phyloP scores from a whole-genome alignment of 2,797 vertebrate species.

The Chrysolophus pictus region DNA sequence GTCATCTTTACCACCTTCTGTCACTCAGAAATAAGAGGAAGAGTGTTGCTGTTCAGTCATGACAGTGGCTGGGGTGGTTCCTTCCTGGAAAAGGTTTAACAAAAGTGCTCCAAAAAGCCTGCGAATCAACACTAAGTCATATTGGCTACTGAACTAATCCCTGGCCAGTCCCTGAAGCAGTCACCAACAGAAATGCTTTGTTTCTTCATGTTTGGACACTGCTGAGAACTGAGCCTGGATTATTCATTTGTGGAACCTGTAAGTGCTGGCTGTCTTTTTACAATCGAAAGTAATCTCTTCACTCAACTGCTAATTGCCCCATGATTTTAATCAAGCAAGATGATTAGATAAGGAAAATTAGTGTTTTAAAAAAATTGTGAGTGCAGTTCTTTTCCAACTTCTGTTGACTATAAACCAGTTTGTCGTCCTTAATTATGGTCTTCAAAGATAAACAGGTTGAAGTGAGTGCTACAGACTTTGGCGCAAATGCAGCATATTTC shows the following conservation, averaged over 20 bases:
- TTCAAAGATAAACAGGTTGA: constrained; percentile 58
- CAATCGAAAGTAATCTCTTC: constrained; percentile 41
- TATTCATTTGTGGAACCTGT: background rate
- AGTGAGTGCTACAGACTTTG: constrained; percentile 35
- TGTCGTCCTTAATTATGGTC: constrained; percentile 54
- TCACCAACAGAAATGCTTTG: background rate
- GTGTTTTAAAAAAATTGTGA: constrained; percentile 44
- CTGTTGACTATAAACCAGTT: constrained; percentile 55
- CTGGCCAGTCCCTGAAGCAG: background rate
- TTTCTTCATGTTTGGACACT: background rate
- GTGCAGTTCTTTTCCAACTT: constrained; percentile 32
- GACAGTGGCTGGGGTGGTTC: background rate
- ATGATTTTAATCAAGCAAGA: constrained; percentile 43
- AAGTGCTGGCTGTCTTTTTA: constrained; percentile 17
- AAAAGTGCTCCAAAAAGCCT: background rate
- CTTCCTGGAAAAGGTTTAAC: background rate
- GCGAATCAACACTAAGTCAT: background rate
- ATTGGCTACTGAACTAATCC: background rate
- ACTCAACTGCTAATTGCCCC: constrained; percentile 36
- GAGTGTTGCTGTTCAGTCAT: background rate
- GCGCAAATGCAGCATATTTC: constrained; percentile 36
- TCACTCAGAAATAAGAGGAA: background rate
- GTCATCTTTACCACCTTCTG: background rate
- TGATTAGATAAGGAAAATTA: constrained; percentile 42
- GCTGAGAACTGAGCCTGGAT: background rate